Evolutionary conservation across 2,113 vertebrate species (phyloP), one percentile per base, ranked within the genome.

Genomic region (Pollachius pollachius): DNA sequence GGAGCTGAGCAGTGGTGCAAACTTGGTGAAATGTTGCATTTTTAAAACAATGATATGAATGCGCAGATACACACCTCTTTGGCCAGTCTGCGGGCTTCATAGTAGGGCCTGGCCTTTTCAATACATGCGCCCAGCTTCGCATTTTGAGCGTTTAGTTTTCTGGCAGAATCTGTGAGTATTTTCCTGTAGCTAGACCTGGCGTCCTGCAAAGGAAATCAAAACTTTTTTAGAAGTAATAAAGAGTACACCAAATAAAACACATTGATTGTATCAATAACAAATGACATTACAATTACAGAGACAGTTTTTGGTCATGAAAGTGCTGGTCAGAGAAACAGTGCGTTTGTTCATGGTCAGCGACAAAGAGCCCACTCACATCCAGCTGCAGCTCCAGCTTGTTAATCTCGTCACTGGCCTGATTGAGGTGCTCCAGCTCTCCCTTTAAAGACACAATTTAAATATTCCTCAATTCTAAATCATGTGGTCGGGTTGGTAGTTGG

Each of bases 351-450:
- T 34, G 30, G 30, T 34, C 30, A 34, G 4, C 4, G 30, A 34
- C 30, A 34, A 65, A 64, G 27, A 70, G 7, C 11, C 30, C 15
- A 85, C 95, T 95, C 82, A 97, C 95, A 12, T 97, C 94, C 75
- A 96, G 82, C 85, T 95, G 93, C 16, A 97, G 91, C 77, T 97
- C 95, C 89, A 96, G 92, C 27, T 90, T 91, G 84, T 97, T 97
- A 78, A 97, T 97, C 81, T 96, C 94, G 61, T 94, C 94, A 0
- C 95, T 96, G 80, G 95, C 95, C 87, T 95, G 94, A 87, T 97
- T 97, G 69, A 97, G 89, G 12, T 95, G 95, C 61, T 97, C 95
- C 74, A 97, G 87, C 75, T 97, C 95, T 71, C 95, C 94, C 95
- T 97, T 88, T 5, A 59, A 17, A 41, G 60, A 67, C 48, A 73